These are phyloP conservation scores for Sturnira hondurensis DNA, from an alignment of 2,113 vertebrate species.

Conservation along the genomic window DNA sequence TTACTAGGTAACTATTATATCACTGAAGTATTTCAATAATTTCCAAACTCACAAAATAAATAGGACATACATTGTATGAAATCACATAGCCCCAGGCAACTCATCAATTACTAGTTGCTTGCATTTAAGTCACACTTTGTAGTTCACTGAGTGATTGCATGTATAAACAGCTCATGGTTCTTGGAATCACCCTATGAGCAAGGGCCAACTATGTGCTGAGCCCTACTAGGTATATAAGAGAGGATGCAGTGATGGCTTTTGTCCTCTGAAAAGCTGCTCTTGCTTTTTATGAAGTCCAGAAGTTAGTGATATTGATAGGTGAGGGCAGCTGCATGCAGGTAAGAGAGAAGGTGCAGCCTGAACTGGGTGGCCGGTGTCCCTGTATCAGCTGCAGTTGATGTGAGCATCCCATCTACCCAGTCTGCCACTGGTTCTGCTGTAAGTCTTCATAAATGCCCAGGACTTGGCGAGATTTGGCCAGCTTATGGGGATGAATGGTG, in stretches of 20 bases:
- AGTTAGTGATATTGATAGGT: neutral
- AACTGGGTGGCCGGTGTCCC: neutral
- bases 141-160: neutral
- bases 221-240: neutral
- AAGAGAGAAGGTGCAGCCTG: neutral
- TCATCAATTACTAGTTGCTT: neutral
- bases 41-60: conserved; percentile 19
- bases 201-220: neutral
- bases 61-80: neutral
- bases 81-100: neutral
- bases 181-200: neutral
- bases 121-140: neutral
- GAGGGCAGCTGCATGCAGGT: neutral
- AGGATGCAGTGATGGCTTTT: neutral
- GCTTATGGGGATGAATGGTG: neutral
- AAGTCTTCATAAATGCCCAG: neutral
- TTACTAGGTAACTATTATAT: neutral
- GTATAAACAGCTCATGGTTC: neutral
- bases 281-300: neutral
- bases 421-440: neutral
- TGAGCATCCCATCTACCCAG: fast-evolving
- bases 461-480: neutral
- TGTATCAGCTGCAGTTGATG: neutral
- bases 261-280: neutral
- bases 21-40: neutral